A percentile compares a stretch with the other conserved stretches of the same genome.
Evolutionary conservation across 2,797 vertebrate species (phyloP).

Genomic region (Microcaecilia unicolor): DNA sequence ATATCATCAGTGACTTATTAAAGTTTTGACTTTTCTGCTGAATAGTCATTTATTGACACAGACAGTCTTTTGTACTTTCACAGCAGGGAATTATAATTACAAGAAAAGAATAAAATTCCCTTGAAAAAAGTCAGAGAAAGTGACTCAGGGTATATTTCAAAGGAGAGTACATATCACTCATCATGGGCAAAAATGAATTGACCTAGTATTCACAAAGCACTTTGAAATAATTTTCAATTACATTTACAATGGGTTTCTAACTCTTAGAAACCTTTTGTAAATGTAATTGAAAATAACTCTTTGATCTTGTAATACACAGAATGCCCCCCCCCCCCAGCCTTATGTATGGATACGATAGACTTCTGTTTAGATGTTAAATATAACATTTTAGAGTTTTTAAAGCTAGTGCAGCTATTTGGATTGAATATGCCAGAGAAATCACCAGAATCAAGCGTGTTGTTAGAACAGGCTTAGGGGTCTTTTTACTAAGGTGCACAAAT

Average conservation of each 20-base stretch:
- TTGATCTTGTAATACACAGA: constrained; percentile 37
- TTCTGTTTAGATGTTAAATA: no score
- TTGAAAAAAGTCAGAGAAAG: constrained; percentile 43
- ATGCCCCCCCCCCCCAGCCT: no score
- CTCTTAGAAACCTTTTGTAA: no score
- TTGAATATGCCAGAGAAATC: no score
- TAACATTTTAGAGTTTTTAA: neutral
- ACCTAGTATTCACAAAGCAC: constrained; percentile 34
- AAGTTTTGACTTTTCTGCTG: constrained; percentile 22
- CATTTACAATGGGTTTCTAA: constrained; percentile 26
- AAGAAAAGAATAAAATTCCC: constrained; percentile 41
- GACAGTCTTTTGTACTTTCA: constrained; percentile 31
- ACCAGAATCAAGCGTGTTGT: no score
- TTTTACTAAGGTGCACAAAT: no score
- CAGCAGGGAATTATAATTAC: constrained; percentile 36
- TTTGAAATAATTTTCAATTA: constrained; percentile 47
- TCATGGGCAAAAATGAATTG: constrained; percentile 30
- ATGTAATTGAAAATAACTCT: constrained; percentile 26
- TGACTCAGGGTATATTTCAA: constrained; percentile 14
- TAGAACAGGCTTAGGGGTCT: no score
- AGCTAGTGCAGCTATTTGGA: no score
- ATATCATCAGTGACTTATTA: constrained; percentile 19
- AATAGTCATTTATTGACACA: constrained; percentile 35
- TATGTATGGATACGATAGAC: no score
- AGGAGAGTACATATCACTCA: constrained; percentile 27